Conservation (phyloP, 2,797 vertebrate species). For the Hypotaenidia philippensis region DNA sequence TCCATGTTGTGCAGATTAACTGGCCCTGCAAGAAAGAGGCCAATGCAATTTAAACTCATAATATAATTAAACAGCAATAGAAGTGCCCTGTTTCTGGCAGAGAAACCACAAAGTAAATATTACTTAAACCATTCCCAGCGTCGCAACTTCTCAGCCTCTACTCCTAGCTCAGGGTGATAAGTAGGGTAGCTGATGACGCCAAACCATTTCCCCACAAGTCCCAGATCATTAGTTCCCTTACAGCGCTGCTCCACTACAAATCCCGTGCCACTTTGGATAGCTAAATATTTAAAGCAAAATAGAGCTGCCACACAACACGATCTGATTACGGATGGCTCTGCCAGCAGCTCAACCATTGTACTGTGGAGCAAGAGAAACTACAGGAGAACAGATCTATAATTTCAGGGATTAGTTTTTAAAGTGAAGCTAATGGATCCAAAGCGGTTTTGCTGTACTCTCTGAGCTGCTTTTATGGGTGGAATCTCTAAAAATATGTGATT, state of each 20-base stretch:
- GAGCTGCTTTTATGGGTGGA: conserved; percentile 24
- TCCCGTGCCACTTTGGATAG: not conserved
- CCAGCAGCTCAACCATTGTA: not conserved
- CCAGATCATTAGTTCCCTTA: not conserved
- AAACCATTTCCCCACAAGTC: not conserved
- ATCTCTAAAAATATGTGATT: conserved; percentile 28
- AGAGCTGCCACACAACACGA: not conserved
- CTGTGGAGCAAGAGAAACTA: rapidly evolving
- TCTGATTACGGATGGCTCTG: not conserved
- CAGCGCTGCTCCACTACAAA: not conserved
- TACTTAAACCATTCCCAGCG: not conserved
- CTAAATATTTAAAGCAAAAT: not conserved
- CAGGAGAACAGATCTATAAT: conserved; percentile 23
- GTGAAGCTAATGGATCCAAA: conserved; percentile 41
- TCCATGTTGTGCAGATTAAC: not conserved
- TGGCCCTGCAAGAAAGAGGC: not conserved
- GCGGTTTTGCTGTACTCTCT: conserved; percentile 30
- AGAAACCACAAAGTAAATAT: not conserved
- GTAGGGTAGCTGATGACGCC: not conserved
- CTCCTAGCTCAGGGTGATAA: not conserved
- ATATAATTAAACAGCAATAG: not conserved
- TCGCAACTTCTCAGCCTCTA: not conserved
- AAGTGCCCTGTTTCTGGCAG: not conserved
- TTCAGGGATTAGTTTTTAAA: conserved; percentile 30
- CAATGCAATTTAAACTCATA: not conserved